A percentile compares a stretch with the other conserved stretches of the same genome.
Evolutionary conservation across 2,888 invertebrate genomes (phyloP).

Genomic region (Acleris laterana): DNA sequence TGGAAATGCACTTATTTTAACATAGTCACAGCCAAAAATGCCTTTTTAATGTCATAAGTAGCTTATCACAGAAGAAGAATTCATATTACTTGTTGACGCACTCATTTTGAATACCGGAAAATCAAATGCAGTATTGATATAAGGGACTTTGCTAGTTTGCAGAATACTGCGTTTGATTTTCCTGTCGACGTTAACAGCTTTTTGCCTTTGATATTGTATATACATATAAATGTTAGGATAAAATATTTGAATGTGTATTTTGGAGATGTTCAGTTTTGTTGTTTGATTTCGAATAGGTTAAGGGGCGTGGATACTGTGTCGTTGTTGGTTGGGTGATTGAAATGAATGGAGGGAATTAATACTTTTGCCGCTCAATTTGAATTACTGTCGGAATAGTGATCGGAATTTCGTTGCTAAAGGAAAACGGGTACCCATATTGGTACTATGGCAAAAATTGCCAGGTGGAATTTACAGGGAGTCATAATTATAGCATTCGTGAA

Average conservation of each 20-base stretch:
- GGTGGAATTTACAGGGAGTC: no score
- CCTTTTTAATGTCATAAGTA: slow-evolving; percentile 30
- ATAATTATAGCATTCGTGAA: no score
- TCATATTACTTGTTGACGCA: background rate
- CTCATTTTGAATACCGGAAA: background rate
- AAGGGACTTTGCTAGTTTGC: background rate
- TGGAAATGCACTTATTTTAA: slow-evolving; percentile 12
- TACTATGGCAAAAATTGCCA: no score
- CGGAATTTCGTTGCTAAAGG: background rate
- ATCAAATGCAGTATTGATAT: background rate
- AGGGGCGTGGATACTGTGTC: background rate
- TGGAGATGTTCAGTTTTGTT: slow-evolving; percentile 1
- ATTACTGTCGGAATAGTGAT: background rate
- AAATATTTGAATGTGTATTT: slow-evolving; percentile 10
- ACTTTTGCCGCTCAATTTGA: background rate
- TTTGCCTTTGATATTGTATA: slow-evolving; percentile 12
- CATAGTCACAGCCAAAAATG: slow-evolving; percentile 26
- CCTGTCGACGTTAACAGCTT: background rate
- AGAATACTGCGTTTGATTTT: background rate
- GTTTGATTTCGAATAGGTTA: slow-evolving; percentile 2
- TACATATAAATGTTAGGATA: slow-evolving; percentile 11
- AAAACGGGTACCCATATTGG: no score
- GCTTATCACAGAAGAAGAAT: slow-evolving; percentile 10
- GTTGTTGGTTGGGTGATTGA: slow-evolving; percentile 1
- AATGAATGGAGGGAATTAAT: background rate